These are phyloP conservation scores for Temnothorax curvispinosus DNA, from an alignment of 1,140 invertebrate genomes.

Conservation along the genomic window DNA sequence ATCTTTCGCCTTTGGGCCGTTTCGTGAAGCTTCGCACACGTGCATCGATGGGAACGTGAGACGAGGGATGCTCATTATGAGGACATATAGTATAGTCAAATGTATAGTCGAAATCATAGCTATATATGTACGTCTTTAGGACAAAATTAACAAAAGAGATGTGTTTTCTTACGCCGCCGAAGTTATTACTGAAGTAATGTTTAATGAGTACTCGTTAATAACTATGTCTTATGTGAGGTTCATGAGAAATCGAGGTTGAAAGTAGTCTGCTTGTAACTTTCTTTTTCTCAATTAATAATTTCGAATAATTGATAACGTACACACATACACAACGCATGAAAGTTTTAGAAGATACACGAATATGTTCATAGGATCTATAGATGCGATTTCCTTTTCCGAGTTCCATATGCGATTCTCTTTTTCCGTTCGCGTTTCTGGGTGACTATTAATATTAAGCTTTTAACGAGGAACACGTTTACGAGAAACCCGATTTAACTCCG, in stretches of 20 bases:
- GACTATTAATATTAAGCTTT: conserved; percentile 76
- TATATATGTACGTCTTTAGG: neutral
- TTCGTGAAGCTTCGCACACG: conserved; percentile 38
- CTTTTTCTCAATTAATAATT: neutral
- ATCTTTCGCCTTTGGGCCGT: conserved; percentile 61
- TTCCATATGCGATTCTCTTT: conserved; percentile 9
- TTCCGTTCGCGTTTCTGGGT: conserved; percentile 20
- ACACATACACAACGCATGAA: neutral
- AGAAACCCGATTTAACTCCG: conserved; percentile 75
- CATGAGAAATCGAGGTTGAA: neutral
- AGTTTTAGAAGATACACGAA: neutral
- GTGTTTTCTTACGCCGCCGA: neutral
- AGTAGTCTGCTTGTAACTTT: neutral
- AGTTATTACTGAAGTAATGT: neutral
- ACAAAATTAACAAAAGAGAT: neutral
- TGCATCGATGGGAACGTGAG: neutral
- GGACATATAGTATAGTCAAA: neutral
- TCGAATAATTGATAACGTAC: neutral
- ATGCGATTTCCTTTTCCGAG: neutral
- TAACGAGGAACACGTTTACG: conserved; percentile 74
- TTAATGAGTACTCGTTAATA: neutral
- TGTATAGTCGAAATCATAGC: neutral
- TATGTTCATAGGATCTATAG: neutral
- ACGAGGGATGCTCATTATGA: conserved; percentile 6
- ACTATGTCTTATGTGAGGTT: neutral